Evolutionary conservation across 2,113 vertebrate genomes (phyloP).

Genomic region (Emydocephalus ijimae): DNA sequence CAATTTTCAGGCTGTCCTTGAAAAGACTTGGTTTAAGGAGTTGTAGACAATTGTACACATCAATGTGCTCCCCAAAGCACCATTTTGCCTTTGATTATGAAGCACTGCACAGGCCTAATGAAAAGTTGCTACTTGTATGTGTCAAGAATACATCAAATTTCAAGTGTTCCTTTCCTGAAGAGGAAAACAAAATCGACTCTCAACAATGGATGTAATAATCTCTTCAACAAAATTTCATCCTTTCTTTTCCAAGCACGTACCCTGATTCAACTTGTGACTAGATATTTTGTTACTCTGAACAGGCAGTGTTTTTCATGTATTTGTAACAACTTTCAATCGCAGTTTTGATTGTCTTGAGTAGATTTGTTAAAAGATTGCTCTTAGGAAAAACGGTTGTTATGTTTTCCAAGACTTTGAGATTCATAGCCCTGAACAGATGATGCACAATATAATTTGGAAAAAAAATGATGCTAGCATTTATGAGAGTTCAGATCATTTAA

Average conservation of each 20-base stretch:
- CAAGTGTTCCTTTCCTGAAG: not conserved
- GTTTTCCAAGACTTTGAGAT: not conserved
- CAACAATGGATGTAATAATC: not conserved
- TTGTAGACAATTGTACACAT: not conserved
- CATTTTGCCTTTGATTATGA: not conserved
- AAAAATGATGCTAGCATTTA: not conserved
- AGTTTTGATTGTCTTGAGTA: not conserved
- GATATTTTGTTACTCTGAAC: not conserved
- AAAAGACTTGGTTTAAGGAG: not conserved
- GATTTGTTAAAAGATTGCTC: not conserved
- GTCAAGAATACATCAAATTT: not conserved
- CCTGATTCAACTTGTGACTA: not conserved
- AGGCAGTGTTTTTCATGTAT: not conserved
- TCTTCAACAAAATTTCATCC: not conserved
- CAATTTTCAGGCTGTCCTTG: not conserved
- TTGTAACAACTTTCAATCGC: not conserved
- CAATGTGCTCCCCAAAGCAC: not conserved
- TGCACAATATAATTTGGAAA: not conserved
- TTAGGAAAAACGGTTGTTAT: not conserved
- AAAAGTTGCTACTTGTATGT: not conserved
- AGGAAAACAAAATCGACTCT: not conserved
- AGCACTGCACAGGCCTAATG: not conserved
- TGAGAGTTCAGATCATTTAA: not conserved
- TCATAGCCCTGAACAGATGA: not conserved
- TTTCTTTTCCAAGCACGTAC: not conserved